phyloP scores from a whole-genome alignment of 2,888 invertebrate species.

The Dioctria linearis region DNA sequence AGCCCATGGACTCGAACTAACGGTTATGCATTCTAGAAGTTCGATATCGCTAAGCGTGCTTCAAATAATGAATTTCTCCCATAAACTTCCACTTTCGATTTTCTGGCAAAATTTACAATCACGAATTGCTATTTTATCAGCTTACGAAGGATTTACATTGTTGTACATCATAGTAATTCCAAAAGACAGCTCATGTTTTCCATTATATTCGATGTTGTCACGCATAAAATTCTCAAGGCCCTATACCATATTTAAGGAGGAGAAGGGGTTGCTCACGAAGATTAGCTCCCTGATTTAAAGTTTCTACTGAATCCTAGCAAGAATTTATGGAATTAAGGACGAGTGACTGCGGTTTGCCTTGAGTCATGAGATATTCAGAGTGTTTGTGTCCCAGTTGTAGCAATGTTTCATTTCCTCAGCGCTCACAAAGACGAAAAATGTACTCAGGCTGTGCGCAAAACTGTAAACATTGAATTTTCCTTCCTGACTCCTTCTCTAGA shows the following conservation, averaged over 20 bases:
- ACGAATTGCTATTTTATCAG: constrained; percentile 10
- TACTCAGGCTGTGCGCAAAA: constrained; percentile 39
- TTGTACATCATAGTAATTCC: background rate
- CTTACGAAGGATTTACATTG: constrained; percentile 6
- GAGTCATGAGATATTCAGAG: constrained; percentile 18
- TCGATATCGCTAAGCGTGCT: background rate
- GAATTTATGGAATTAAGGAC: constrained; percentile 43
- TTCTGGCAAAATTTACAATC: background rate
- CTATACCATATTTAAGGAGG: background rate
- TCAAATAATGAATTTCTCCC: background rate
- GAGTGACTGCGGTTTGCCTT: constrained; percentile 19
- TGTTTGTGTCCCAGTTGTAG: constrained; percentile 39
- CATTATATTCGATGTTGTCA: constrained; percentile 19
- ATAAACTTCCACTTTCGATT: background rate
- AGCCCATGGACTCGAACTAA: background rate
- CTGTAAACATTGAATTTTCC: constrained; percentile 47
- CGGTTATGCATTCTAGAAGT: background rate
- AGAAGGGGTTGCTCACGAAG: constrained; percentile 12
- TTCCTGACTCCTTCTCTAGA: constrained; percentile 40
- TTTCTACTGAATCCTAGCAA: background rate
- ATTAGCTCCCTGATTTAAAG: constrained; percentile 13
- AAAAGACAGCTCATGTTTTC: constrained; percentile 3
- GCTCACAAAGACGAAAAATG: constrained; percentile 47
- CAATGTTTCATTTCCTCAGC: constrained; percentile 33
- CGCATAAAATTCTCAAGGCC: background rate